Evolutionary conservation across 2,797 vertebrate species (phyloP).

Genomic region (Rhodeus uyekii): DNA sequence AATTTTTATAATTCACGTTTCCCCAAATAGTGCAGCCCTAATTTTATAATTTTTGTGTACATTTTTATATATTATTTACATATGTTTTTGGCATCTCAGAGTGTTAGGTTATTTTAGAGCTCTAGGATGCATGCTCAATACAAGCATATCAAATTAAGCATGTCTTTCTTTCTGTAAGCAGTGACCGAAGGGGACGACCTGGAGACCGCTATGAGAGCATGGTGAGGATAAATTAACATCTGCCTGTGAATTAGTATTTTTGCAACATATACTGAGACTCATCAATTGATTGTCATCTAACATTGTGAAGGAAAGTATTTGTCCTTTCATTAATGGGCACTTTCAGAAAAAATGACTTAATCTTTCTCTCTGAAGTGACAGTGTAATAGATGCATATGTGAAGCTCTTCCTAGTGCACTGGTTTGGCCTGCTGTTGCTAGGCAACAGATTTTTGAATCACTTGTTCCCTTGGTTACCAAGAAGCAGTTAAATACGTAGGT

Average conservation of each 20-base stretch:
- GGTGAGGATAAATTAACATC: slow-evolving; percentile 72
- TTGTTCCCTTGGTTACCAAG: slow-evolving; percentile 80
- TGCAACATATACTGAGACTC: background rate
- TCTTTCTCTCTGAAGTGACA: slow-evolving; percentile 57
- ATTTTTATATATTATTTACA: too few species aligned
- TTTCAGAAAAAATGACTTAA: slow-evolving; percentile 33
- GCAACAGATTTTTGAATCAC: slow-evolving; percentile 71
- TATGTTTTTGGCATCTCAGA: background rate
- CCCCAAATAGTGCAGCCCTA: too few species aligned
- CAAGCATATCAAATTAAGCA: background rate
- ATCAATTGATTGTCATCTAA: background rate
- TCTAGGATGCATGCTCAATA: background rate
- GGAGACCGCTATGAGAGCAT: slow-evolving; percentile 94
- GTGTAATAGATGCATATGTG: slow-evolving; percentile 60
- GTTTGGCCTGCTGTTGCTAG: slow-evolving; percentile 77
- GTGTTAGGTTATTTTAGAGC: background rate
- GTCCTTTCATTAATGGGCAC: slow-evolving; percentile 1
- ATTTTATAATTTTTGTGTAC: too few species aligned
- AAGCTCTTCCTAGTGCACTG: slow-evolving; percentile 66
- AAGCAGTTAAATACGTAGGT: slow-evolving; percentile 73
- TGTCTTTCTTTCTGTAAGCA: slow-evolving; percentile 55
- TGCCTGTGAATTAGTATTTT: background rate
- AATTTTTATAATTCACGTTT: too few species aligned
- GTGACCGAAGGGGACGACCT: slow-evolving; percentile 89
- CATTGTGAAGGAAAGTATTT: background rate